Evolutionary conservation across 2,888 invertebrate genomes (phyloP).

Genomic region (Eupithecia tripunctaria): DNA sequence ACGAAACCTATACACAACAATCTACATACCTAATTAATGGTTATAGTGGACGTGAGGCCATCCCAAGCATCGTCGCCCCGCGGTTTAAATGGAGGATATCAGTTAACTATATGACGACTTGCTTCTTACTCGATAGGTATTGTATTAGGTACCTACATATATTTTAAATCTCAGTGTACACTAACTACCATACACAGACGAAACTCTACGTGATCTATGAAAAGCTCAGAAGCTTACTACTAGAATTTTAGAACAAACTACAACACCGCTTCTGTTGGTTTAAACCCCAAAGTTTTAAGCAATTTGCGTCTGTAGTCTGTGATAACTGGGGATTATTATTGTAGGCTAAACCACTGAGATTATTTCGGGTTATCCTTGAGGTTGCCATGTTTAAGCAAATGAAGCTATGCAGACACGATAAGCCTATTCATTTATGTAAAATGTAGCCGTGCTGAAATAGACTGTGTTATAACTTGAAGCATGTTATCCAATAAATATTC

Average conservation of each 20-base stretch:
- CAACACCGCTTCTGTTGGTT: conserved; percentile 11
- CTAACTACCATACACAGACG: conserved; percentile 15
- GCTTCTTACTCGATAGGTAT: background rate
- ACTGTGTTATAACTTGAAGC: conserved; percentile 18
- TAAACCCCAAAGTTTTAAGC: conserved; percentile 17
- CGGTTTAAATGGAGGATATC: no score
- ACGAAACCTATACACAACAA: no score
- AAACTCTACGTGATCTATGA: conserved; percentile 17
- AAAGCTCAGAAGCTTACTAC: conserved; percentile 19
- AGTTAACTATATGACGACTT: background rate
- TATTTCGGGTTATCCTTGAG: conserved; percentile 24
- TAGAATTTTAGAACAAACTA: conserved; percentile 20
- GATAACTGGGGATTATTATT: conserved; percentile 30
- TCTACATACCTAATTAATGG: no score
- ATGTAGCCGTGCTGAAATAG: conserved; percentile 14
- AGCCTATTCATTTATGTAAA: conserved; percentile 17
- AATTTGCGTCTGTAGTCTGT: conserved; percentile 17
- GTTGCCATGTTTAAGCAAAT: conserved; percentile 25
- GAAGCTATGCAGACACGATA: conserved; percentile 21
- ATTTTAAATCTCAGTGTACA: background rate
- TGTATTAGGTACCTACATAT: no score
- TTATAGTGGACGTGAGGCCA: no score
- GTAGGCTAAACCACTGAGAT: conserved; percentile 18
- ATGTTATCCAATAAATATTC: conserved; percentile 23
- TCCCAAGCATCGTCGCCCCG: no score